Percentiles rank a stretch among this genome's conserved stretches.
Evolutionary conservation across 2,797 vertebrate genomes (phyloP).

Genomic region (Psittacula echo): DNA sequence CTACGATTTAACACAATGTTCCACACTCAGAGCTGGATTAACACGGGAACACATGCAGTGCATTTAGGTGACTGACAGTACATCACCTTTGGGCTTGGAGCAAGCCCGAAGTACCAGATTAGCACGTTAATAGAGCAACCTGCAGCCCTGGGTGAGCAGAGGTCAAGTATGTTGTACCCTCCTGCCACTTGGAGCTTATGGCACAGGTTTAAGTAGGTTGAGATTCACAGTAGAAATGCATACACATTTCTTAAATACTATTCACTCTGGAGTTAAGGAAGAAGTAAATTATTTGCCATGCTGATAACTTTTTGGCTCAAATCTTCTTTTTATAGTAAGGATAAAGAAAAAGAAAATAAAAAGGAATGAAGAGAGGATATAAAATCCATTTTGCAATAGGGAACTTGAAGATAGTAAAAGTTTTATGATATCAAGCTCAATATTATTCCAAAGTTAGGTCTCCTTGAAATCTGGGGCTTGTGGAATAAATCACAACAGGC

Average conservation of each 20-base stretch:
- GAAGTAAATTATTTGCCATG: background rate
- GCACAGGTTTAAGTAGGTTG: background rate
- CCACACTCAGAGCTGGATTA: background rate
- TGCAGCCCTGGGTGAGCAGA: background rate
- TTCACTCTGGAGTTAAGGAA: background rate
- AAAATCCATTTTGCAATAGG: background rate
- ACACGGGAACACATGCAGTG: rapidly evolving
- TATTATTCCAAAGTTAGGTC: background rate
- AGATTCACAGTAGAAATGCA: background rate
- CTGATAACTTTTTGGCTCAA: background rate
- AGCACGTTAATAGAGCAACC: background rate
- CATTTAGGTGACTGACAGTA: background rate
- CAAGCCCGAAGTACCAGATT: background rate
- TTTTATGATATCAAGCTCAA: background rate
- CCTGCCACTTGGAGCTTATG: background rate
- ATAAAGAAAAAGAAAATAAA: background rate
- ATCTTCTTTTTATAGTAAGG: background rate
- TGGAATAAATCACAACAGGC: background rate
- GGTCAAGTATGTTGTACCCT: background rate
- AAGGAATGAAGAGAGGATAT: background rate
- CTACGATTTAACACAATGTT: background rate
- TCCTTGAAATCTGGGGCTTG: background rate
- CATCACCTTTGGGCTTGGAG: background rate
- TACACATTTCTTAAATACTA: background rate
- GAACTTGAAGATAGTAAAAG: background rate